phyloP scores from a whole-genome alignment of 2,797 vertebrate genomes.

The Pitangus sulphuratus region DNA sequence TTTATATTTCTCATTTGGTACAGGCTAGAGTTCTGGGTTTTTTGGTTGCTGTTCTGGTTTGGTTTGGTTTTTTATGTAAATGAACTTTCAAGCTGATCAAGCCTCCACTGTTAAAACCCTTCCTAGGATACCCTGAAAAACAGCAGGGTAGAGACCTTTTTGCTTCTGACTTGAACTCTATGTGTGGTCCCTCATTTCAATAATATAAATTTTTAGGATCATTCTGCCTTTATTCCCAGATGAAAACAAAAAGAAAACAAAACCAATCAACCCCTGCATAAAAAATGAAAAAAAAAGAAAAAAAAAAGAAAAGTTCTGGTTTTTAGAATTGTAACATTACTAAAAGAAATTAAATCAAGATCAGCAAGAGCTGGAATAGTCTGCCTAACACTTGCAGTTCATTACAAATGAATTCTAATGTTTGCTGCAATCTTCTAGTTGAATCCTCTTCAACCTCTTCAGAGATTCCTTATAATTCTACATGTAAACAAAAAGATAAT shows the following conservation, averaged over 20 bases:
- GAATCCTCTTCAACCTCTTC: neutral
- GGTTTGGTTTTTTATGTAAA: neutral
- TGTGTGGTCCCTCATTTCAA: neutral
- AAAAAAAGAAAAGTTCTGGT: neutral
- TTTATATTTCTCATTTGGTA: neutral
- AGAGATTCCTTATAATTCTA: neutral
- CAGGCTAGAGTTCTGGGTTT: rapidly evolving
- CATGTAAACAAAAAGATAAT: neutral
- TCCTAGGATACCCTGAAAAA: neutral
- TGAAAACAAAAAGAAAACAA: neutral
- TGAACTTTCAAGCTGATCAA: neutral
- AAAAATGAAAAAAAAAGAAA: neutral
- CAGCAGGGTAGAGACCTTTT: neutral
- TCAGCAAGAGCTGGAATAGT: neutral
- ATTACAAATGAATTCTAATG: neutral
- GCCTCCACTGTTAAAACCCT: neutral
- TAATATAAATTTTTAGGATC: neutral
- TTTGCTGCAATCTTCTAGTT: neutral
- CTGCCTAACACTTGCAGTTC: neutral
- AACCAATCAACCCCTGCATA: neutral
- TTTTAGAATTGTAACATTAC: neutral
- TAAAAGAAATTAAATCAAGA: neutral
- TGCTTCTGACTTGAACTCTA: neutral
- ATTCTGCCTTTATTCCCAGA: neutral
- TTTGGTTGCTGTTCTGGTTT: neutral